These are phyloP conservation scores for Malaclemys terrapin DNA, from an alignment of 2,113 vertebrate genomes.

Conservation along the genomic window DNA sequence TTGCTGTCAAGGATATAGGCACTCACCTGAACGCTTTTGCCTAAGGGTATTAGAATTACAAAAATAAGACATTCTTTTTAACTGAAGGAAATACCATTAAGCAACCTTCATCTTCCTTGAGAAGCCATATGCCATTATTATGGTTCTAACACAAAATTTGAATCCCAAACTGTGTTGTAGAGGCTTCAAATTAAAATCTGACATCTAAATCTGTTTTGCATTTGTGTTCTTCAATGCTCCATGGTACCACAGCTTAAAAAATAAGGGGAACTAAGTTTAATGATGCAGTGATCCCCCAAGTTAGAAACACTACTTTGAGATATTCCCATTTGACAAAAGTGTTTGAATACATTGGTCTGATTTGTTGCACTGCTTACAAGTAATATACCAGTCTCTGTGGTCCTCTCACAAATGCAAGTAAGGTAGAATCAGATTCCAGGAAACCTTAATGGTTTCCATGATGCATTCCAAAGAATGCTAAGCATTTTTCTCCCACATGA, in stretches of 20 bases:
- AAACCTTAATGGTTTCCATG: background rate
- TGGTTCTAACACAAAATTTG: background rate
- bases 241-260: background rate
- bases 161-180: background rate
- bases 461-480: background rate
- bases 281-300: background rate
- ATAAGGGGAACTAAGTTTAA: background rate
- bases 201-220: background rate
- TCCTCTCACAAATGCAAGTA: background rate
- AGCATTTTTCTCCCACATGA: slow-evolving; percentile 7
- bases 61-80: background rate
- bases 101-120: background rate
- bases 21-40: background rate
- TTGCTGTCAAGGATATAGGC: background rate
- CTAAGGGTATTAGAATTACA: background rate
- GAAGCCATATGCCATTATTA: background rate
- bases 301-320: background rate
- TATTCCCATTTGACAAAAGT: background rate
- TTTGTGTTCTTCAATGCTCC: background rate
- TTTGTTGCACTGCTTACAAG: background rate
- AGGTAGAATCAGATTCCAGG: background rate
- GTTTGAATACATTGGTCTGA: background rate
- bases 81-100: background rate
- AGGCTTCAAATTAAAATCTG: background rate
- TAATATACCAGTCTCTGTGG: rapidly evolving